Conservation (phyloP, 2,888 invertebrate genomes). For the Scaeva pyrastri region DNA sequence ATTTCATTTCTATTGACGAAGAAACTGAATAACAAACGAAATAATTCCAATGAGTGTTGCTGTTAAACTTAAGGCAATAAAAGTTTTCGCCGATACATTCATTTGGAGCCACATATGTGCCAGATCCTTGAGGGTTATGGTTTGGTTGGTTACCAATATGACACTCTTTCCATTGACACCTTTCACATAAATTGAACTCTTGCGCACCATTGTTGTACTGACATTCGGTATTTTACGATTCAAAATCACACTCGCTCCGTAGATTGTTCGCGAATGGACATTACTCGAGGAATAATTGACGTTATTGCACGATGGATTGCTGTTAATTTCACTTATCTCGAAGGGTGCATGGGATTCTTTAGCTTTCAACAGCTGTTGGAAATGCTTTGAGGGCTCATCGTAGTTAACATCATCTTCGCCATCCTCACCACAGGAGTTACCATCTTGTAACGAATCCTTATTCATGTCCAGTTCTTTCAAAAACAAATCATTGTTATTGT, state of each 20-base stretch:
- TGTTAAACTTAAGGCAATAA: conserved; percentile 71
- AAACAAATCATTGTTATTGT: conserved; percentile 15
- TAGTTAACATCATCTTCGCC: conserved; percentile 10
- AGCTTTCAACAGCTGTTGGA: conserved; percentile 79
- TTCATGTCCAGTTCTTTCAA: conserved; percentile 11
- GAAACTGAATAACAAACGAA: conserved; percentile 59
- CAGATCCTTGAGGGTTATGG: conserved; percentile 78
- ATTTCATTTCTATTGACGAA: conserved; percentile 23
- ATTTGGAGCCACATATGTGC: conserved; percentile 78
- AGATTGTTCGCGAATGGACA: conserved; percentile 77
- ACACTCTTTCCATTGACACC: conserved; percentile 67
- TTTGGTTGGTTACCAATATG: conserved; percentile 77
- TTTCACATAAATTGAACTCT: conserved; percentile 78
- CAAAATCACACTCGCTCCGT: conserved; percentile 78
- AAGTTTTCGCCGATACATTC: conserved; percentile 74
- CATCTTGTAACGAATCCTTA: not conserved
- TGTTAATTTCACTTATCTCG: conserved; percentile 77
- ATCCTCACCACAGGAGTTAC: not conserved
- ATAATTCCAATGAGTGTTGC: conserved; percentile 72
- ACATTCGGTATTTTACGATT: conserved; percentile 79
- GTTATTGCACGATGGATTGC: conserved; percentile 26
- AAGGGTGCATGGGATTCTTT: conserved; percentile 81
- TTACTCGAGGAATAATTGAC: conserved; percentile 48
- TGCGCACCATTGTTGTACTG: conserved; percentile 78
- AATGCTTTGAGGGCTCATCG: conserved; percentile 66